Evolutionary conservation across 2,113 vertebrate species (phyloP), one percentile per base, ranked within the genome.

Genomic region (Colossoma macropomum): DNA sequence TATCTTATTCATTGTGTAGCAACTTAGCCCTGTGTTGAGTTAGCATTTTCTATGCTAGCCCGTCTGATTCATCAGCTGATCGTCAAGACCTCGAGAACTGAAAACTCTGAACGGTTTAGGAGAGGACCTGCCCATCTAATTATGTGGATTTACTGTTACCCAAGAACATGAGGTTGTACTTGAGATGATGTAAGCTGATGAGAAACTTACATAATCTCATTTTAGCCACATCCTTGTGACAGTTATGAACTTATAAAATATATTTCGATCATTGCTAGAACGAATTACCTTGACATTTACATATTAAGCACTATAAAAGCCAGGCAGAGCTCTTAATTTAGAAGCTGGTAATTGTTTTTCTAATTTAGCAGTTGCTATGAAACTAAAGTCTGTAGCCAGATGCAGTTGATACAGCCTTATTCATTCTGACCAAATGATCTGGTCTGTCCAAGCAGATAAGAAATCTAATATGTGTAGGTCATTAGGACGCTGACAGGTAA

Each of bases 291-390:
- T 68, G 30, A 68, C 15, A 54, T 54, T 54, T 17, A 21, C 52
- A 19, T 21, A 54, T 16, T 21, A 21, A 21, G 2, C 52, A 56
- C n/a, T 17, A 23, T 41, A 48, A 68, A 30, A 41, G 25, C 4
- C 21, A 60, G 34, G 16, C 23, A 71, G 56, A 50, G 70, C 9
- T 0, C 66, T 4, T 4, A 19, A 19, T 56, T 59, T 7, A 59
- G 70, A 77, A 60, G 38, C 41, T 70, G 65, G 30, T 23, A 59
- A 41, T 17, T 41, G n/a, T 25, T 28, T 80, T 62, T 62, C 52
- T 56, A 41, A 41, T 69, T 80, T 70, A 79, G 52, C 52, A 70
- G 68, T 80, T 80, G 52, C 78, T 60, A 71, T 10, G 79, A 80
- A n/a, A 62, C 68, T 70, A 65, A 68, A 70, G 66, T 50, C 50